Evolutionary conservation across 2,797 vertebrate genomes (phyloP).

Genomic region (Lacerta agilis): DNA sequence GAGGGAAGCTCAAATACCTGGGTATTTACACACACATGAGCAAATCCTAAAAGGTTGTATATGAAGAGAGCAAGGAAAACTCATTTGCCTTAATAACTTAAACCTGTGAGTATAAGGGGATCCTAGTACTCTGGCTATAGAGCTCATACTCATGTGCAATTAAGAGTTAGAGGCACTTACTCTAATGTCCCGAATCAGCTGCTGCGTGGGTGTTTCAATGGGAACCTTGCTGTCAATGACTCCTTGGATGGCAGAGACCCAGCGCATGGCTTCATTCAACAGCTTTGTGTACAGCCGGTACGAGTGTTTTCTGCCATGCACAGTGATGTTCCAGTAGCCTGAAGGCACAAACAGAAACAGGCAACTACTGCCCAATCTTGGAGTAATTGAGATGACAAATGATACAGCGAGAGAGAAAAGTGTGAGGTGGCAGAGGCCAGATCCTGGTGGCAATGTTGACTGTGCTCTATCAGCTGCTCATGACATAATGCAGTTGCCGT

Average conservation of each 20-base stretch:
- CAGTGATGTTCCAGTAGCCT: slow-evolving; percentile 93
- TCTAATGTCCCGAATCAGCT: slow-evolving; percentile 94
- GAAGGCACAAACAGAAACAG: slow-evolving; percentile 38
- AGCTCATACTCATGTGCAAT: not conserved
- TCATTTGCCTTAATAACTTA: not conserved
- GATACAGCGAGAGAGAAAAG: not conserved
- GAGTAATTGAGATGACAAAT: not conserved
- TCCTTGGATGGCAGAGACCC: slow-evolving; percentile 90
- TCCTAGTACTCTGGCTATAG: not conserved
- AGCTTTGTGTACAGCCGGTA: slow-evolving; percentile 92
- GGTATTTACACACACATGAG: not conserved
- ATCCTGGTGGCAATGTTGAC: not conserved
- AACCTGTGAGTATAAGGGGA: not conserved
- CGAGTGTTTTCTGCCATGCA: slow-evolving; percentile 92
- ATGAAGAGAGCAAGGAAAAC: not conserved
- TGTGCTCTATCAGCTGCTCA: not conserved
- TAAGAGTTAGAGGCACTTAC: slow-evolving; percentile 68
- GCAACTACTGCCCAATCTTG: not conserved
- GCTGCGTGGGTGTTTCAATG: slow-evolving; percentile 93
- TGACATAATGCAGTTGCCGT: not conserved
- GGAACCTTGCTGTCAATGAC: slow-evolving; percentile 92
- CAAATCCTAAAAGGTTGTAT: not conserved
- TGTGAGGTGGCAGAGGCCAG: not conserved
- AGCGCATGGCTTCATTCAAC: slow-evolving; percentile 92
- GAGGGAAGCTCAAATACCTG: not conserved